Conservation (phyloP, 2,888 invertebrate species). For the Thumatha senex region DNA sequence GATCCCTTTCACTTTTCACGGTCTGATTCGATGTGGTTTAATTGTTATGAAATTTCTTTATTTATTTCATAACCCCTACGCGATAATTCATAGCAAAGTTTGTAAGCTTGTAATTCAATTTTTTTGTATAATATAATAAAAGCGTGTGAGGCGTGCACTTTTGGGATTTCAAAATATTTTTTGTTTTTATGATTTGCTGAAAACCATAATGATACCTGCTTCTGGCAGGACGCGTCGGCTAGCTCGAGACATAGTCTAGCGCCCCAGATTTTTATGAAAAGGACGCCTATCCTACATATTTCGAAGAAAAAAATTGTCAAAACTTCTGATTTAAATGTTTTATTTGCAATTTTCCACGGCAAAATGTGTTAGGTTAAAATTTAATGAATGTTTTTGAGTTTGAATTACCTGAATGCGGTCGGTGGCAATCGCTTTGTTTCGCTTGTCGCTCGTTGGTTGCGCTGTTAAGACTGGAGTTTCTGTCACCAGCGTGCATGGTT, state of each 20-base stretch:
- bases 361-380: constrained; percentile 22
- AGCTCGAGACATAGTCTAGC: background rate
- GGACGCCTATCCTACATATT: background rate
- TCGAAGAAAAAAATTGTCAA: background rate
- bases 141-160: no score
- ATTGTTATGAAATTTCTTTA: no score
- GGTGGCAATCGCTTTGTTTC: constrained; percentile 28
- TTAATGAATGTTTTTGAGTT: constrained; percentile 26
- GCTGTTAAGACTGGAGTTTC: constrained; percentile 30
- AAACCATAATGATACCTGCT: no score
- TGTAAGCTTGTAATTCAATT: no score
- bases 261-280: background rate
- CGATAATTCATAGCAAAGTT: no score
- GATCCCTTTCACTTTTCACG: no score
- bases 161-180: no score
- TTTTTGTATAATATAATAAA: no score
- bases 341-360: constrained; percentile 11
- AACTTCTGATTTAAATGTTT: background rate
- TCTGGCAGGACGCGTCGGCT: background rate
- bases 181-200: no score
- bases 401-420: constrained; percentile 33
- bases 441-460: constrained; percentile 28
- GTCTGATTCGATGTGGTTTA: no score
- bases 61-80: no score
- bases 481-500: constrained; percentile 23